These are phyloP conservation scores for Plestiodon gilberti DNA, from an alignment of 2,113 vertebrate genomes.

Conservation along the genomic window DNA sequence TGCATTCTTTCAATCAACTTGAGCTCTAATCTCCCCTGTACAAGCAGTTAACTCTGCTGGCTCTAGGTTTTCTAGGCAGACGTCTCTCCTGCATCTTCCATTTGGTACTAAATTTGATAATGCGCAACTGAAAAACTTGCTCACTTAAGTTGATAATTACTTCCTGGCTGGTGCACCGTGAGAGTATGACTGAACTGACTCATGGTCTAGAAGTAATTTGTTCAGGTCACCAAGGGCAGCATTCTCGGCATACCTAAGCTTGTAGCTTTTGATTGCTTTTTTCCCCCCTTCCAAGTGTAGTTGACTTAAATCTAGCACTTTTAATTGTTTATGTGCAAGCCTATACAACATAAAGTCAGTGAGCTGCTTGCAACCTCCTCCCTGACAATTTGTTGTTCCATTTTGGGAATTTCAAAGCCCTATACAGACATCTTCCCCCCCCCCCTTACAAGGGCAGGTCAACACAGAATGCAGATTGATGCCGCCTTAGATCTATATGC, in stretches of 20 bases:
- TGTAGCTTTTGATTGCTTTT: slow-evolving; percentile 27
- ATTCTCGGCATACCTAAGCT: slow-evolving; percentile 24
- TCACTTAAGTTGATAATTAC: background rate
- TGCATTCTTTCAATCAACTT: background rate
- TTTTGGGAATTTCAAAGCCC: background rate
- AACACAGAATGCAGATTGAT: no score
- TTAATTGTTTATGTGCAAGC: background rate
- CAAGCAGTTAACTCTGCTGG: background rate
- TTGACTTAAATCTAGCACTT: background rate
- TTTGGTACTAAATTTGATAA: background rate
- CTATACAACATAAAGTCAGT: background rate
- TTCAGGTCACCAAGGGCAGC: slow-evolving; percentile 22
- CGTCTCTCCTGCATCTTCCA: slow-evolving; percentile 1
- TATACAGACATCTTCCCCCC: no score
- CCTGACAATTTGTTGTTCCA: background rate
- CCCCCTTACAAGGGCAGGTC: no score
- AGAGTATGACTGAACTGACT: background rate
- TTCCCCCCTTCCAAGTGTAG: slow-evolving; percentile 3
- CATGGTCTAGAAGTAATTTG: slow-evolving; percentile 20
- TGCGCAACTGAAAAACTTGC: background rate
- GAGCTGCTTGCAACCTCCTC: background rate
- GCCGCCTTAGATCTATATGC: no score
- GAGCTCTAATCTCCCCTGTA: background rate
- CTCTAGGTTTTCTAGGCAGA: background rate
- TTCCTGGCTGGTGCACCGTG: slow-evolving; percentile 6